These are phyloP conservation scores for Apodemus sylvaticus DNA, from an alignment of 2,113 vertebrate genomes.

Conservation along the genomic window DNA sequence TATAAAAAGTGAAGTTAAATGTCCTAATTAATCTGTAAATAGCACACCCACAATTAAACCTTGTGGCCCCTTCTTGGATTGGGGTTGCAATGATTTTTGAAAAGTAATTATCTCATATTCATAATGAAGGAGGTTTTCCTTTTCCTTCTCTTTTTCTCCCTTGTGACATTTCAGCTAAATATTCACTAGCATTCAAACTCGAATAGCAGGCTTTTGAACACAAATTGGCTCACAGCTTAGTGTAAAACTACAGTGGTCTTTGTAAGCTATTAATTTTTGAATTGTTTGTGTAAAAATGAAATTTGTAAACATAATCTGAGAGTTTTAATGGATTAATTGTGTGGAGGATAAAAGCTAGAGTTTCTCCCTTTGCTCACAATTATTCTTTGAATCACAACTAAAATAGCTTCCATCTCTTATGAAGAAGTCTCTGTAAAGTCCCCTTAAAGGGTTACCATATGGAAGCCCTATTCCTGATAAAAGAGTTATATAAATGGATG, in stretches of 20 bases:
- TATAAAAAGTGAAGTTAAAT: constrained; percentile 96
- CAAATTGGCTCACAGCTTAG: not conserved
- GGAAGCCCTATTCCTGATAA: not conserved
- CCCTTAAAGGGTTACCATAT: too few species aligned
- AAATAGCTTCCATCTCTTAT: not conserved
- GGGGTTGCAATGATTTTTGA: constrained; percentile 85
- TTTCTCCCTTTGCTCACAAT: not conserved
- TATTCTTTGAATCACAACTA: constrained; percentile 10
- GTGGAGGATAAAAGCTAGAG: not conserved
- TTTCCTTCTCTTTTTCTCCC: constrained; percentile 39
- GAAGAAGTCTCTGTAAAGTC: not conserved
- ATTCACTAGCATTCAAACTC: constrained; percentile 72
- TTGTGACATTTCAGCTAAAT: constrained; percentile 80
- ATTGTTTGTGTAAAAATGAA: constrained; percentile 47
- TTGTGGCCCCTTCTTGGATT: constrained; percentile 85
- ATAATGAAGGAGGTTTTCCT: constrained; percentile 78
- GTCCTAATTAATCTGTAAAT: constrained; percentile 97
- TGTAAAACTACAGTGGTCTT: not conserved
- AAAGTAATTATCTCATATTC: constrained; percentile 90
- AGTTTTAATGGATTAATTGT: not conserved
- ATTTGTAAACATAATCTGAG: constrained; percentile 10
- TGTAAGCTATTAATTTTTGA: not conserved
- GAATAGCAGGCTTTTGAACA: constrained; percentile 31
- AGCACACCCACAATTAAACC: constrained; percentile 88
- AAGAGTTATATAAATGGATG: not conserved